Base-by-base conservation (phyloP, 2,113 vertebrate genomes). In the Echinops telfairi region DNA sequence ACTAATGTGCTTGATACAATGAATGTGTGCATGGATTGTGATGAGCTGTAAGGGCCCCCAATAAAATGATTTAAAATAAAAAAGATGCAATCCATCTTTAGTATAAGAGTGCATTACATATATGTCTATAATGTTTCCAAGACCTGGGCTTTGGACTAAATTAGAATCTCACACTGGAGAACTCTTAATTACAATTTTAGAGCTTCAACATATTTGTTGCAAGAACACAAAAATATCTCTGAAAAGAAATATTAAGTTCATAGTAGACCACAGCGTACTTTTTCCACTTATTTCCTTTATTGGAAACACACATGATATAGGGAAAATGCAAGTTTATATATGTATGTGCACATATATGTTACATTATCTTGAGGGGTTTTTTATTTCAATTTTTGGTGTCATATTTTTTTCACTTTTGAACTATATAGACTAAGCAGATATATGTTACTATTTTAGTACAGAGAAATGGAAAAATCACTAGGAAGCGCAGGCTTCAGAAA, bases 111-210 rank as follows among this genome's bases (percentile, higher is more conserved):
- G 10, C 36, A 25, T 4, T 17, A 8, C 57, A 84, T 36, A 84
- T 36, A 16, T 31, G 1, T 53, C 78, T 89, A 19, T 31, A 31
- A 62, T 84, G 53, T 79, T 88, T 84, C 27, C 43, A 71, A 91
- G 58, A 11, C 70, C n/a, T 68, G 60, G 12, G 78, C 77, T 84
- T 81, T 40, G 78, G 33, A 8, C 15, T 14, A 43, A 57, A 47
- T 53, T 95, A 94, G 86, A 91, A 64, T 53, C 68, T 88, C n/a
- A 27, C 82, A 3, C 25, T 80, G 17, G 11, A 70, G 70, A 93
- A 36, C 16, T 89, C n/a, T 83, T 80, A 11, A 22, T 88, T 57
- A 71, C 27, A 88, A 40, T 25, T 53, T 53, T 9, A 53, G 47
- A 53, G 47, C 47, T 47, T 27, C 47, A 17, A 12, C n/a, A 17